Percentiles rank a stretch among this genome's conserved stretches.
Evolutionary conservation across 2,888 invertebrate genomes (phyloP).

Genomic region (Dendrolimus pini): DNA sequence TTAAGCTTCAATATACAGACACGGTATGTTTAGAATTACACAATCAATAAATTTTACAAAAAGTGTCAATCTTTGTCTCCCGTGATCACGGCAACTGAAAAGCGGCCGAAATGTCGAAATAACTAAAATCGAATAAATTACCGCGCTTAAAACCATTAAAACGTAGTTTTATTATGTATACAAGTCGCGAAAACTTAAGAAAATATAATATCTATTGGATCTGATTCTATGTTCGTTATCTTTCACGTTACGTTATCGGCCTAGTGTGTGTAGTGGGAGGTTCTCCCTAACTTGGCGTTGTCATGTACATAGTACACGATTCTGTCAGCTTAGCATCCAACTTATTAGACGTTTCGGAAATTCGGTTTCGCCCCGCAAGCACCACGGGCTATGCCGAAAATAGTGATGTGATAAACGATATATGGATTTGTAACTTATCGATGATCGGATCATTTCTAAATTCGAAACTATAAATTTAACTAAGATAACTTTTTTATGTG

Average conservation of each 20-base stretch:
- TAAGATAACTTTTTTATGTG: background rate
- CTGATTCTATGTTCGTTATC: background rate
- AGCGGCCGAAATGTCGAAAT: no score
- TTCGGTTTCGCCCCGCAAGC: conserved; percentile 69
- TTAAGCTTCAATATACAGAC: no score
- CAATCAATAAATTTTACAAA: no score
- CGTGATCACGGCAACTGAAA: no score
- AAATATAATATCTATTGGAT: no score
- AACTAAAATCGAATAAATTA: no score
- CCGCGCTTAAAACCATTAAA: no score
- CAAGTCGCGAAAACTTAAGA: no score
- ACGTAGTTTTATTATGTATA: no score
- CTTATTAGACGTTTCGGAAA: conserved; percentile 76
- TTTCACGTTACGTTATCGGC: conserved; percentile 8
- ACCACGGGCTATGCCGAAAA: conserved; percentile 45
- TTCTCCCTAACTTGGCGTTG: conserved; percentile 40
- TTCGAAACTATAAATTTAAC: background rate
- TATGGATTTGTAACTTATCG: conserved; percentile 15
- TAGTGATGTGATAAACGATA: conserved; percentile 26
- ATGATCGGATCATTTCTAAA: conserved; percentile 11
- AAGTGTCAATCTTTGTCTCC: no score
- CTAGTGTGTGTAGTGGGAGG: conserved; percentile 21
- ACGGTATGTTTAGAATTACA: no score
- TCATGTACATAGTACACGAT: conserved; percentile 59
- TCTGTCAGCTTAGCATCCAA: conserved; percentile 70